phyloP scores from a whole-genome alignment of 2,797 vertebrate species.

The Syngnathus acus region DNA sequence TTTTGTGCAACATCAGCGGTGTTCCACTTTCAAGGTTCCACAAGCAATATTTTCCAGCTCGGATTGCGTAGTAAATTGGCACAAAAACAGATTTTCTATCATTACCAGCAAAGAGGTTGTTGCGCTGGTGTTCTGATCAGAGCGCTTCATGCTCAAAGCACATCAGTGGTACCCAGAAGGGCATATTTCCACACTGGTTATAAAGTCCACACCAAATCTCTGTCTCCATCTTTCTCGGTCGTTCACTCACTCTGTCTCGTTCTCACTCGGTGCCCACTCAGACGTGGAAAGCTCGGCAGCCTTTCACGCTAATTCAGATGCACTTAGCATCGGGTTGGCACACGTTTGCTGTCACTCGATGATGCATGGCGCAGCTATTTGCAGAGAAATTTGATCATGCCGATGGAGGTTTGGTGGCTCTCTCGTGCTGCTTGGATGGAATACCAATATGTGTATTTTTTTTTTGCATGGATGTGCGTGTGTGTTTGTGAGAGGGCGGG shows the following conservation, averaged over 20 bases:
- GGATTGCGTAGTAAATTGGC: background rate
- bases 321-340: constrained; percentile 53
- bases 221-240: constrained; percentile 19
- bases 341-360: constrained; percentile 57
- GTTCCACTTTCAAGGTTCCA: background rate
- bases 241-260: constrained; percentile 11
- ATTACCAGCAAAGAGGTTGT: background rate
- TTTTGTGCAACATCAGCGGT: background rate
- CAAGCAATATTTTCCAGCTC: background rate
- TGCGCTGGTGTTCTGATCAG: background rate
- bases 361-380: constrained; percentile 56
- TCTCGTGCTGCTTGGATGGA: constrained; percentile 28
- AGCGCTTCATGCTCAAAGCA: background rate
- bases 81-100: background rate
- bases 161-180: constrained; percentile 20
- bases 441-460: constrained; percentile 22
- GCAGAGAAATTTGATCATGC: constrained; percentile 60
- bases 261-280: constrained; percentile 39
- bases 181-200: constrained; percentile 33
- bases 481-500: constrained; percentile 23
- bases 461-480: constrained; percentile 7
- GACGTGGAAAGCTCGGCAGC: constrained; percentile 49
- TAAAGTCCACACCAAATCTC: constrained; percentile 37
- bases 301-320: constrained; percentile 60
- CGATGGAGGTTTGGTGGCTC: constrained; percentile 42